Evolutionary conservation across 2,113 vertebrate species (phyloP).

Genomic region (Phyllostomus discolor): DNA sequence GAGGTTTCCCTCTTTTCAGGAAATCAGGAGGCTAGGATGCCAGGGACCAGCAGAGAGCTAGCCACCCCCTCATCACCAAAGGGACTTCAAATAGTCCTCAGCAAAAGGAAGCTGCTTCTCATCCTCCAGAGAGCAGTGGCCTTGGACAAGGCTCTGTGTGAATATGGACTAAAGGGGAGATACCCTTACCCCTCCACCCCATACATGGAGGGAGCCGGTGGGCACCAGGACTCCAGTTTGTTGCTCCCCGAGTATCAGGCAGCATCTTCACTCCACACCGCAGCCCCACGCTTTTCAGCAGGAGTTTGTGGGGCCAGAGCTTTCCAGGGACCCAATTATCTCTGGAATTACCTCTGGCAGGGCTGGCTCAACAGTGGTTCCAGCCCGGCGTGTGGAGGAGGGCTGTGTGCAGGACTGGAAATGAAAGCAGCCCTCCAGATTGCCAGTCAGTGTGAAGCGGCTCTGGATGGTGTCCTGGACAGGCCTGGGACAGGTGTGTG

Average conservation of each 20-base stretch:
- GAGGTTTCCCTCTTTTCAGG: background rate
- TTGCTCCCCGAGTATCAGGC: background rate
- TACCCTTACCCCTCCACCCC: background rate
- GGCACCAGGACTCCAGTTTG: background rate
- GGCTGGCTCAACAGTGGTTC: background rate
- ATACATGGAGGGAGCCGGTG: background rate
- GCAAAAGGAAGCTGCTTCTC: background rate
- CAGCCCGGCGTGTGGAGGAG: background rate
- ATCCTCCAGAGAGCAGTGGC: background rate
- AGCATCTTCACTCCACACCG: background rate
- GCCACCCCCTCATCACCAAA: background rate
- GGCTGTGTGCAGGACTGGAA: background rate
- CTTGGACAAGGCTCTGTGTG: background rate
- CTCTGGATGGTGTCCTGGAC: background rate
- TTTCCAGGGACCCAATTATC: slow-evolving; percentile 3
- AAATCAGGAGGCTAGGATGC: background rate
- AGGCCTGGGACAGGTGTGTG: background rate
- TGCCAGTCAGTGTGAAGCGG: background rate
- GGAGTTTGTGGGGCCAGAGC: background rate
- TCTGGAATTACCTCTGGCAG: slow-evolving; percentile 1
- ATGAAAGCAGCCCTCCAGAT: background rate
- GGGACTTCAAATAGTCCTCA: background rate
- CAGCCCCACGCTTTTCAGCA: background rate
- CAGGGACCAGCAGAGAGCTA: background rate
- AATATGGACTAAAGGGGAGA: background rate